These are phyloP conservation scores for Mellivora capensis DNA, from an alignment of 2,113 vertebrate species.

Conservation along the genomic window DNA sequence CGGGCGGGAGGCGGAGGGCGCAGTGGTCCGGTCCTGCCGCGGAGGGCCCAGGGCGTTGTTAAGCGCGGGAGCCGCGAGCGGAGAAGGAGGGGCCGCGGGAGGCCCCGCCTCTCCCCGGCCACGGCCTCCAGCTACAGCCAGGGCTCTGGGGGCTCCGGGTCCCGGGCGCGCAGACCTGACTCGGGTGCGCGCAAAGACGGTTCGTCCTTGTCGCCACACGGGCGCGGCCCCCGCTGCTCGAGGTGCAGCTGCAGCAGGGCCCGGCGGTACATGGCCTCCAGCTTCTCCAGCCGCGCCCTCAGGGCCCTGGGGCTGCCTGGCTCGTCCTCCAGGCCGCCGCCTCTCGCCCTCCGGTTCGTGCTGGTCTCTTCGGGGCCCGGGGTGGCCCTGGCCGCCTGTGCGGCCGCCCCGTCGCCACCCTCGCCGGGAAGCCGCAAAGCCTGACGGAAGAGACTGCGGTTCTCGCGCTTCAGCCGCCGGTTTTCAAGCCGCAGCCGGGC, in stretches of 20 bases:
- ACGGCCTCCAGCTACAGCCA: not conserved
- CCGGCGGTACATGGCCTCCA: constrained; percentile 75
- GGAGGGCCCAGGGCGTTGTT: rapidly evolving
- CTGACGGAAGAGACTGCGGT: constrained; percentile 81
- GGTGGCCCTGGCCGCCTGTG: not conserved
- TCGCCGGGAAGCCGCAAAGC: constrained; percentile 54
- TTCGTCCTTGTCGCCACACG: not conserved
- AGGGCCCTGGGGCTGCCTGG: constrained; percentile 64
- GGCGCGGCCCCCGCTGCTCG: constrained; percentile 27
- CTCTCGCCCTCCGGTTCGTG: not conserved
- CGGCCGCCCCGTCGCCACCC: not conserved
- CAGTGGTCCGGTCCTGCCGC: rapidly evolving
- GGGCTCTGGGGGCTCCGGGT: not conserved
- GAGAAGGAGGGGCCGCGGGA: not conserved
- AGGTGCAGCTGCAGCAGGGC: constrained; percentile 75
- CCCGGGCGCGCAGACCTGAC: not conserved
- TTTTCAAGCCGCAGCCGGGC: constrained; percentile 85
- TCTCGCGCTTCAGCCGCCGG: constrained; percentile 84
- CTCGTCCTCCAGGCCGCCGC: not conserved
- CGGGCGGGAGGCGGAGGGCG: rapidly evolving
- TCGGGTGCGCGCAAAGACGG: not conserved
- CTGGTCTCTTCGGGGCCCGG: not conserved
- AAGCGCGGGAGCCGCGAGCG: rapidly evolving
- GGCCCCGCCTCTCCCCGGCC: not conserved
- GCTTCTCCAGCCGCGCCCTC: constrained; percentile 60